Conservation (phyloP, 92 coral and sea anemone species). For the Parazoanthus darwini region DNA sequence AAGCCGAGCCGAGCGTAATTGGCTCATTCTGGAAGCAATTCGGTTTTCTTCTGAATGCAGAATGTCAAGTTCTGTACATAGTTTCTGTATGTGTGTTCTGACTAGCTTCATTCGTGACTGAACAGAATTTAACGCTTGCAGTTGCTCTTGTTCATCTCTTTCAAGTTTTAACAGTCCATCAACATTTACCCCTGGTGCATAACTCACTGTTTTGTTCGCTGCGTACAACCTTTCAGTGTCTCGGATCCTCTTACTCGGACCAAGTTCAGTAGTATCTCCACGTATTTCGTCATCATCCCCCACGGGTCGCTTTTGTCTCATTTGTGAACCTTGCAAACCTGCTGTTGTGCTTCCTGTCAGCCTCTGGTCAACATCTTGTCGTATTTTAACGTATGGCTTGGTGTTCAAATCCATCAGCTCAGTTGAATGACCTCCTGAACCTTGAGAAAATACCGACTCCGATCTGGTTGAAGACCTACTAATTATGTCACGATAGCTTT, state of each 20-base stretch:
- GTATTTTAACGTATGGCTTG: slow-evolving; percentile 29
- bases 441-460: background rate
- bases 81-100: slow-evolving; percentile 76
- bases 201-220: slow-evolving; percentile 38
- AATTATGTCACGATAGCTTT: background rate
- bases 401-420: slow-evolving; percentile 38
- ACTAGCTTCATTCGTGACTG: slow-evolving; percentile 71
- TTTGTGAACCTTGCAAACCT: background rate
- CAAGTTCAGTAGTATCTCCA: background rate
- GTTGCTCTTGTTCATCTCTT: slow-evolving; percentile 85
- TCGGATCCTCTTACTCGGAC: slow-evolving; percentile 49
- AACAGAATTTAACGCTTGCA: slow-evolving; percentile 68
- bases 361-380: background rate
- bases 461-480: background rate
- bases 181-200: slow-evolving; percentile 75
- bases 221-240: slow-evolving; percentile 21
- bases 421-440: background rate
- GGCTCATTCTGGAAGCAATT: slow-evolving; percentile 71
- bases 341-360: background rate
- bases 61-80: slow-evolving; percentile 81
- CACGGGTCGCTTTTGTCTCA: slow-evolving; percentile 31
- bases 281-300: slow-evolving; percentile 24
- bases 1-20: slow-evolving; percentile 66
- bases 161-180: slow-evolving; percentile 81
- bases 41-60: slow-evolving; percentile 80